phyloP scores from a whole-genome alignment of 1,140 invertebrate genomes.

The Liolophura sinensis region DNA sequence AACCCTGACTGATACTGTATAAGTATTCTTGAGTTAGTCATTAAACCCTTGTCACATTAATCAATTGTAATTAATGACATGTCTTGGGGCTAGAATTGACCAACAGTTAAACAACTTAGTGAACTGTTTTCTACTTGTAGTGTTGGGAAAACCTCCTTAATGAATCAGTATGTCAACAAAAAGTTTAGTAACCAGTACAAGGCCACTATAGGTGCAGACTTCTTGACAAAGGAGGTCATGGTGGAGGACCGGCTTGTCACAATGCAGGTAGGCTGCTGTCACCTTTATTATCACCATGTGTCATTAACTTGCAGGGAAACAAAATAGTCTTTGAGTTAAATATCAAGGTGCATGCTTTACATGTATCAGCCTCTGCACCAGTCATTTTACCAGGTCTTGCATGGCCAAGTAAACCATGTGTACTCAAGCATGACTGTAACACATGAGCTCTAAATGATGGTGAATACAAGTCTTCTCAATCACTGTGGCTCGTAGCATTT shows the following conservation, averaged over 20 bases:
- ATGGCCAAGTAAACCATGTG: no score
- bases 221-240: conserved; percentile 98
- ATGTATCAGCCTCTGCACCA: no score
- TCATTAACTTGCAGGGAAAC: no score
- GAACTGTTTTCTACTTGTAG: conserved; percentile 43
- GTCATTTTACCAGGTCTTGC: no score
- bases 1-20: no score
- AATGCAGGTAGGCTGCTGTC: conserved; percentile 81
- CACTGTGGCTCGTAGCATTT: no score
- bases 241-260: conserved; percentile 98
- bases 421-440: no score
- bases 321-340: no score
- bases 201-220: conserved; percentile 99
- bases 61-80: neutral
- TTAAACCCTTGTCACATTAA: neutral
- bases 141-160: conserved; percentile 99
- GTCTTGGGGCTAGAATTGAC: neutral
- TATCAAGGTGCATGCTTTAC: no score
- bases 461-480: no score
- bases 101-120: neutral
- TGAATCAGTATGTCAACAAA: conserved; percentile 99
- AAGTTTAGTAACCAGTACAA: conserved; percentile 99
- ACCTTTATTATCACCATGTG: neutral
- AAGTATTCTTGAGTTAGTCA: neutral
- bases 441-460: no score